These are phyloP conservation scores for Sander lucioperca DNA, from an alignment of 2,113 vertebrate species.

Conservation along the genomic window DNA sequence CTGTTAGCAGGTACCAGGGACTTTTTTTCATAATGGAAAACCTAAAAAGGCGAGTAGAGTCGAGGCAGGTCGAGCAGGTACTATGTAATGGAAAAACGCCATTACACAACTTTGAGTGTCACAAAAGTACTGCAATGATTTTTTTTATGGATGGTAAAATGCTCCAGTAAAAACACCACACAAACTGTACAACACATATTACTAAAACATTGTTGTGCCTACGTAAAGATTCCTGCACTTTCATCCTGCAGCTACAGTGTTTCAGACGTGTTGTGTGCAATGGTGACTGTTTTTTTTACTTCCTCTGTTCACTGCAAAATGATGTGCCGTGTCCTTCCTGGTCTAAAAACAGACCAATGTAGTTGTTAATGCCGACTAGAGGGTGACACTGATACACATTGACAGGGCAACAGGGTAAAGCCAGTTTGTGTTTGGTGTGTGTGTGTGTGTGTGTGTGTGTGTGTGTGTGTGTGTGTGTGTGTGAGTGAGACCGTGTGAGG, in stretches of 20 bases:
- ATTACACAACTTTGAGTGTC: not conserved
- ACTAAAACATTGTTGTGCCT: not conserved
- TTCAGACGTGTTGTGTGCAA: not conserved
- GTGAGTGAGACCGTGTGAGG: not conserved
- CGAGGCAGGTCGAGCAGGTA: too few relatives aligned
- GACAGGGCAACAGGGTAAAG: slow-evolving; percentile 53
- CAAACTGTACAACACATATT: not conserved
- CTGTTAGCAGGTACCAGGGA: too few relatives aligned
- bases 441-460: not conserved
- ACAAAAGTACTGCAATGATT: not conserved
- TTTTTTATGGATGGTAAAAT: not conserved
- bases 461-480: not conserved
- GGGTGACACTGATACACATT: slow-evolving; percentile 68
- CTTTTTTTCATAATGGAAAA: too few relatives aligned
- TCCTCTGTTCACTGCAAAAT: slow-evolving; percentile 29
- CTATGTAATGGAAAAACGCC: too few relatives aligned
- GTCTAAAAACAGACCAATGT: slow-evolving; percentile 60
- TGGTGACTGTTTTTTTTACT: not conserved
- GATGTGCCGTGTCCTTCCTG: slow-evolving; percentile 31
- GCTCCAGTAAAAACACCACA: not conserved
- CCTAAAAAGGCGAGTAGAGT: too few relatives aligned
- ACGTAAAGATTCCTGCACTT: not conserved
- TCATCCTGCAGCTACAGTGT: not conserved
- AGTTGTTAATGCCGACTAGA: slow-evolving; percentile 49
- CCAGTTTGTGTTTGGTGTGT: slow-evolving; percentile 33